Conservation (phyloP, 2,888 invertebrate species). For the Dione juno region DNA sequence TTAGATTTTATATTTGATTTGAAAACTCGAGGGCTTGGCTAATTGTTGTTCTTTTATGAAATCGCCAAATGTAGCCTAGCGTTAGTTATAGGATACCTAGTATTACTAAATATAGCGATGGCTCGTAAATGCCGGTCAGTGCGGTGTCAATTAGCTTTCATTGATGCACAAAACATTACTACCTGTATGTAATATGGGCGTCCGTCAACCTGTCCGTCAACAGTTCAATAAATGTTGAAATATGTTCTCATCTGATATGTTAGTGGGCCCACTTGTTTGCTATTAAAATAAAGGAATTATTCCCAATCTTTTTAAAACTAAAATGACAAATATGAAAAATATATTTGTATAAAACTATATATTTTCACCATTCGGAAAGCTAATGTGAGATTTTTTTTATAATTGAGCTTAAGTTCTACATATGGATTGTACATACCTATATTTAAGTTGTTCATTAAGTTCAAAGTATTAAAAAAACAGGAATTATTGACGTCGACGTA, state of each 20-base stretch:
- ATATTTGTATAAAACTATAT: not conserved
- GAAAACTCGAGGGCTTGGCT: conserved; percentile 34
- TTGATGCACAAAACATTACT: conserved; percentile 54
- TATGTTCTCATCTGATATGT: not conserved
- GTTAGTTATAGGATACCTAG: conserved; percentile 58
- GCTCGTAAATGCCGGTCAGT: conserved; percentile 57
- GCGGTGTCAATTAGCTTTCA: conserved; percentile 65
- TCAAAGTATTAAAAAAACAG: not conserved
- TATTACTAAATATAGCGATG: conserved; percentile 62
- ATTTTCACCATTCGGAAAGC: not conserved
- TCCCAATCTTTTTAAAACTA: not conserved
- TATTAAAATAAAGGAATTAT: not conserved
- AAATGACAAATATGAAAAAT: too few relatives aligned
- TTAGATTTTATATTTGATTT: conserved; percentile 38
- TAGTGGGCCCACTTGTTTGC: conserved; percentile 15
- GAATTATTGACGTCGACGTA: not conserved
- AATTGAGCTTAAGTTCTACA: not conserved
- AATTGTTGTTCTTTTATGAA: conserved; percentile 50
- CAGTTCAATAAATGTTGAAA: not conserved
- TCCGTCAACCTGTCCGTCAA: conserved; percentile 46
- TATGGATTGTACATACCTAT: not conserved
- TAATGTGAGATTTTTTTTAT: too few relatives aligned
- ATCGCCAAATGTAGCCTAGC: conserved; percentile 61
- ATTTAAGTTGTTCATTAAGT: not conserved
- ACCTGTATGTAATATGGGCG: conserved; percentile 34